phyloP scores from a whole-genome alignment of 2,113 vertebrate species.

The Paralichthys olivaceus region DNA sequence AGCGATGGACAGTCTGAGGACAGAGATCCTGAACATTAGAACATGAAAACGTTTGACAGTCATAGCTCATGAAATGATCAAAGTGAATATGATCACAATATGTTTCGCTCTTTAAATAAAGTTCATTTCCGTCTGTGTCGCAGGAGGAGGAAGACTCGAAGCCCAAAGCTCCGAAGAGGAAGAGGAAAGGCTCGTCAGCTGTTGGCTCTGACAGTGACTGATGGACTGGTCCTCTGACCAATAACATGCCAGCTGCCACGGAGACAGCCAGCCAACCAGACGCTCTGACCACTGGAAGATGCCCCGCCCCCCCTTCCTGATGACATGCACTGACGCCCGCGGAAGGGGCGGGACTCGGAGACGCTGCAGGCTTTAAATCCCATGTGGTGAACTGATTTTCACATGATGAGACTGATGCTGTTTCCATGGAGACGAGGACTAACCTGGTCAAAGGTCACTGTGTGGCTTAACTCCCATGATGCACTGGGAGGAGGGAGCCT shows the following conservation, averaged over 20 bases:
- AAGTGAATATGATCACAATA: too few relatives aligned
- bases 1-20: too few relatives aligned
- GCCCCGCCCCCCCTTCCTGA: conserved; percentile 31
- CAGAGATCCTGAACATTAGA: too few relatives aligned
- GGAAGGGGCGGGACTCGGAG: conserved; percentile 42
- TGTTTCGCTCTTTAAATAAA: too few relatives aligned
- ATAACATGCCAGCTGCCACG: conserved; percentile 49
- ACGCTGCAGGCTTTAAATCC: conserved; percentile 17
- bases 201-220: conserved; percentile 96
- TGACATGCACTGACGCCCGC: conserved; percentile 19
- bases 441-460: conserved; percentile 30
- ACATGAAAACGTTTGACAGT: too few relatives aligned
- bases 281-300: conserved; percentile 56
- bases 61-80: too few relatives aligned
- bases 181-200: conserved; percentile 92
- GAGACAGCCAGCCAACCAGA: conserved; percentile 43
- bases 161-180: conserved; percentile 92
- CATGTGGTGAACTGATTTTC: conserved; percentile 33
- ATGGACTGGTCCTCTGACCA: conserved; percentile 59
- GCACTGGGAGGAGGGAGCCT: conserved; percentile 35
- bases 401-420: conserved; percentile 16
- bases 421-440: conserved; percentile 51
- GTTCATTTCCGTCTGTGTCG: not conserved
- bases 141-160: conserved; percentile 96
- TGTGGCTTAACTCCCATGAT: conserved; percentile 44